A percentile compares a stretch with the other conserved stretches of the same genome.
Conservation (phyloP, 2,888 invertebrate species). For the Cecidostiba fungosa region DNA sequence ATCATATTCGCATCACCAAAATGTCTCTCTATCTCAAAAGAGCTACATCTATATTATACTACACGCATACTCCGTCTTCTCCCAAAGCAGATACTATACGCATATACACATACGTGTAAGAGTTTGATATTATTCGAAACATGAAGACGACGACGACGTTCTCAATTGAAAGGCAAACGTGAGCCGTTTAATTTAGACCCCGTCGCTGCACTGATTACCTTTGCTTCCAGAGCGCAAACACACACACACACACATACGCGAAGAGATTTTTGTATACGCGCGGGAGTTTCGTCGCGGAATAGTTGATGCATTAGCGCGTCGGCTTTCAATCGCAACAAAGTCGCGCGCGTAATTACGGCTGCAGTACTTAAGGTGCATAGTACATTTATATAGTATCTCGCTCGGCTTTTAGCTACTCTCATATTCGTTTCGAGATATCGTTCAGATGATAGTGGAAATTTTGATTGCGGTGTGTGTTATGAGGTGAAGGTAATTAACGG, state of each 20-base stretch:
- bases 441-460: neutral
- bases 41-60: too few species aligned
- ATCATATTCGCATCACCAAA: neutral
- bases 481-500: neutral
- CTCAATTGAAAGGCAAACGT: neutral
- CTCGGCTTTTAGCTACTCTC: neutral
- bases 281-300: conserved; percentile 19
- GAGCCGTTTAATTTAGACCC: conserved; percentile 40
- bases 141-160: neutral
- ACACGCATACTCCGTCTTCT: neutral
- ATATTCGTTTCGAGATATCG: too few species aligned
- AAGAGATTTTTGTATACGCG: neutral
- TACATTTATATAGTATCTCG: neutral
- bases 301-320: conserved; percentile 46
- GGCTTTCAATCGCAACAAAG: conserved; percentile 44
- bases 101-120: neutral
- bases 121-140: conserved; percentile 9
- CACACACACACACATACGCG: neutral
- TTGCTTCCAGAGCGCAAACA: conserved; percentile 13
- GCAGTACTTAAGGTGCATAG: conserved; percentile 11
- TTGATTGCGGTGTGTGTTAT: neutral
- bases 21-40: neutral
- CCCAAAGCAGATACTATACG: neutral
- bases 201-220: conserved; percentile 48
- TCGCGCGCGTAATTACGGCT: conserved; percentile 47